Conservation (phyloP, 2,113 vertebrate species). For the Hirundichthys speculiger region DNA sequence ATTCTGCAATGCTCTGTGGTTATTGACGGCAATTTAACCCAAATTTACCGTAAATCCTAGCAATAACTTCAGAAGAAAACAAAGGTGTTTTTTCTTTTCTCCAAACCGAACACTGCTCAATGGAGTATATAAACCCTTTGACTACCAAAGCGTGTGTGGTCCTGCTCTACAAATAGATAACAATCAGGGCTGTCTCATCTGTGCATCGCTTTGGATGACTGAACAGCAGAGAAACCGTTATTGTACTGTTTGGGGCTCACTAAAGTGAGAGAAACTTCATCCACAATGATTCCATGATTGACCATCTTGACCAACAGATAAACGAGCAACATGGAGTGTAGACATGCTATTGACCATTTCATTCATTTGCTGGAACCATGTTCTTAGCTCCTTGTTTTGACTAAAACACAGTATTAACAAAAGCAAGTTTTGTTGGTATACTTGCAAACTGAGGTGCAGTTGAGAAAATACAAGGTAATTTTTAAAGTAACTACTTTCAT, state of each 20-base stretch:
- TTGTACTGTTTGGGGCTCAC: neutral
- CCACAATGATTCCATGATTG: neutral
- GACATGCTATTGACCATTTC: too few relatives aligned
- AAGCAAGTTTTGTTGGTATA: too few relatives aligned
- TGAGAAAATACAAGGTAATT: conserved; percentile 3
- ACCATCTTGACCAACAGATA: too few relatives aligned
- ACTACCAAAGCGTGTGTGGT: neutral
- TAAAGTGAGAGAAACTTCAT: neutral
- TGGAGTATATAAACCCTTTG: neutral
- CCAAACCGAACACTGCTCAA: neutral
- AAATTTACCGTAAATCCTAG: neutral
- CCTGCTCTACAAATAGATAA: neutral
- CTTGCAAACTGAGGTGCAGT: too few relatives aligned
- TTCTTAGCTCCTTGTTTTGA: too few relatives aligned
- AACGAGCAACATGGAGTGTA: too few relatives aligned
- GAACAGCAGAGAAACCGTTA: neutral
- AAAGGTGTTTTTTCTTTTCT: neutral
- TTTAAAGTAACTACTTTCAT: too few relatives aligned
- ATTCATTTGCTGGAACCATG: too few relatives aligned
- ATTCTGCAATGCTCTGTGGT: neutral
- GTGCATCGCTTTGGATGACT: neutral
- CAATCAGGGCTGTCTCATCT: neutral
- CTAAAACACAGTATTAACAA: too few relatives aligned
- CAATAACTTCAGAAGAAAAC: neutral
- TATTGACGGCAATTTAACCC: neutral